These are phyloP conservation scores for Lordiphosa stackelbergi DNA, from an alignment of 1,140 invertebrate genomes.

Conservation along the genomic window DNA sequence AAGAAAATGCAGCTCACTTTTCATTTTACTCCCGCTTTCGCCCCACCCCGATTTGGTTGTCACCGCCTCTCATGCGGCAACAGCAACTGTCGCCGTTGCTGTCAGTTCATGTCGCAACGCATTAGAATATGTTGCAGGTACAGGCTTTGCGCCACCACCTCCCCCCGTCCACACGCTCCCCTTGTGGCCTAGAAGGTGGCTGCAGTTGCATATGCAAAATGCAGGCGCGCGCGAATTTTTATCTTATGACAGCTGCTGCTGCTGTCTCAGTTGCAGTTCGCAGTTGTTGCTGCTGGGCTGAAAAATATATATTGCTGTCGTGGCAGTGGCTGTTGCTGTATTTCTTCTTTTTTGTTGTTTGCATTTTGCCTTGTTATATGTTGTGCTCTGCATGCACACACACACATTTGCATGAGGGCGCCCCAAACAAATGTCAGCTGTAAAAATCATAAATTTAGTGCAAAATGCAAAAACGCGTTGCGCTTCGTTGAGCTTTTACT, in stretches of 20 bases:
- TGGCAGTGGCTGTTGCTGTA: conserved; percentile 39
- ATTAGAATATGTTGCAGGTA: conserved; percentile 73
- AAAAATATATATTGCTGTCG: conserved; percentile 65
- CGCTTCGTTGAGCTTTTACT: conserved; percentile 48
- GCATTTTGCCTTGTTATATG: conserved; percentile 39
- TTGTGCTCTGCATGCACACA: conserved; percentile 49
- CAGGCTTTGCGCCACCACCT: conserved; percentile 1
- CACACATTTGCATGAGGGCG: conserved; percentile 33
- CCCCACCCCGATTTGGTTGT: conserved; percentile 23
- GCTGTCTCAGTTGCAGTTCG: conserved; percentile 15
- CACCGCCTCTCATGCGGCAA: conserved; percentile 74
- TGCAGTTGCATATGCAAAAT: conserved; percentile 68
- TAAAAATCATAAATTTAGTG: conserved; percentile 75
- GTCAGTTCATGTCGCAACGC: conserved; percentile 74
- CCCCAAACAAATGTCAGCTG: conserved; percentile 73
- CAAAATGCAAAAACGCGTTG: conserved; percentile 69
- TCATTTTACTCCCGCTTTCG: conserved; percentile 31
- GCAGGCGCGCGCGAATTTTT: conserved; percentile 71
- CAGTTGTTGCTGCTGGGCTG: conserved; percentile 24
- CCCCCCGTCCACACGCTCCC: neutral
- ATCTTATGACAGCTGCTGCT: conserved; percentile 70
- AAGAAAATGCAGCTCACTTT: conserved; percentile 58
- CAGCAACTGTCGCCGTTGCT: conserved; percentile 76
- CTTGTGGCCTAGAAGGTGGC: conserved; percentile 4
- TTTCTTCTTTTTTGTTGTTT: conserved; percentile 25